Evolutionary conservation across 2,888 invertebrate genomes (phyloP), one percentile per base, ranked within the genome.

Genomic region (Thera obeliscata): DNA sequence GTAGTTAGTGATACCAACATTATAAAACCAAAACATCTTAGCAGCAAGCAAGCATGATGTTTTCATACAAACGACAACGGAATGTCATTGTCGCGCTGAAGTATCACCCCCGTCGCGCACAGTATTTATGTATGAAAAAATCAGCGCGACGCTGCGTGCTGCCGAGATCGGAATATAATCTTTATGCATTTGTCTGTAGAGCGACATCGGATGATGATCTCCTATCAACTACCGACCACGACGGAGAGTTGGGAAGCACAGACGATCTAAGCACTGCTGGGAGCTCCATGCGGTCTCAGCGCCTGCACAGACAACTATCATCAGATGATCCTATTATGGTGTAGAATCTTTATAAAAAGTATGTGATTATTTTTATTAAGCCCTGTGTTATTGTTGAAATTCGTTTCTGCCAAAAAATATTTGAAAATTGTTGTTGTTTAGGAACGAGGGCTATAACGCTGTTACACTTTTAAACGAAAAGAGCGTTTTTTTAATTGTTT

Each of bases 171-270:
- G 22, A 22, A 38, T 38, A 38, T 46, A 46, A 9, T 3, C 2
- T 9, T 41, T 1, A 12, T 38, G 56, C n/a, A 12, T 56, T 56
- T 41, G 9, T 43, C 22, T 60, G 12, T 82, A 95, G 97, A 77
- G 96, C 97, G 54, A 97, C 97, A 58, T 97, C 97, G 0, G 98
- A 98, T 87, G 98, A 98, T 86, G 98, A 98, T 88, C 94, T 98
- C 84, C 93, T 98, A 59, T 95, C 94, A 81, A 95, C 86, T 52
- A 97, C 97, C 36, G 97, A 97, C 87, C 95, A 96, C 78, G 97
- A 97, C 84, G 97, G 97, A 75, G 96, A 95, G 79, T 90, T 94
- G 77, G 95, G 95, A 70, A 95, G 95, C 85, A 91, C 95, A 50
- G 96, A 96, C 84, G 96, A 96, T 88, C 87, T 94, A 52, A 93